Evolutionary conservation across 2,888 invertebrate genomes (phyloP), one percentile per base, ranked within the genome.

Genomic region (Agonopterix subpropinquella): DNA sequence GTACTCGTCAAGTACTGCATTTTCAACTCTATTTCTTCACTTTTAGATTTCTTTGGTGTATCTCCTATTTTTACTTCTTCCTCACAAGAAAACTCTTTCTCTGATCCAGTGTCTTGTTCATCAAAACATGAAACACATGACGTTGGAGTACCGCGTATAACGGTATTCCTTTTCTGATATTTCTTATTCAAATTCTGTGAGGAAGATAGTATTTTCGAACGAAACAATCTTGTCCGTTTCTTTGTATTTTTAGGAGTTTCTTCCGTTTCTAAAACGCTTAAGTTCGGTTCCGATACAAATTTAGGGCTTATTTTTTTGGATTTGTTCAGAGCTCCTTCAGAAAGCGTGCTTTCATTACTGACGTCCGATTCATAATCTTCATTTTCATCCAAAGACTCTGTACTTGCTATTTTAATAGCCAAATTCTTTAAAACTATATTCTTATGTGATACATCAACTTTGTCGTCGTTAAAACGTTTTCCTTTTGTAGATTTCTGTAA

Each of bases 221-320:
- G 75, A 61, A 88, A 89, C 48, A 89, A 57, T 56, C 88, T 65
- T 2, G 78, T 73, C 0, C 69, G 63, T 54, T 81, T 84, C 56
- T 86, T 88, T 0, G 77, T 68, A 44, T 82, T 85, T 53, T 87
- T 89, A 0, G 88, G 88, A 2, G 89, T 88, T 55, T 81, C 85
- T 2, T 80, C 84, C 36, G 59, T 58, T 41, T 85, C 88, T 41
- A 89, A 41, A 8, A 72, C 65, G 51, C 87, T 89, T 28, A 89
- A 58, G 57, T 89, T 89, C 0, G 89, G 89, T 56, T 89, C 89
- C 0, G 89, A 89, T 0, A 83, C 87, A 59, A 89, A 89, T 59
- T 88, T 89, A 0, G 89, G 89, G 49, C 89, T 89, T 3, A 66
- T 48, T 64, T 82, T 87, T 36, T 67, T 64, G 0, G 83, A 78